Conservation (phyloP, 2,797 vertebrate species). For the Scolopax rusticola region DNA sequence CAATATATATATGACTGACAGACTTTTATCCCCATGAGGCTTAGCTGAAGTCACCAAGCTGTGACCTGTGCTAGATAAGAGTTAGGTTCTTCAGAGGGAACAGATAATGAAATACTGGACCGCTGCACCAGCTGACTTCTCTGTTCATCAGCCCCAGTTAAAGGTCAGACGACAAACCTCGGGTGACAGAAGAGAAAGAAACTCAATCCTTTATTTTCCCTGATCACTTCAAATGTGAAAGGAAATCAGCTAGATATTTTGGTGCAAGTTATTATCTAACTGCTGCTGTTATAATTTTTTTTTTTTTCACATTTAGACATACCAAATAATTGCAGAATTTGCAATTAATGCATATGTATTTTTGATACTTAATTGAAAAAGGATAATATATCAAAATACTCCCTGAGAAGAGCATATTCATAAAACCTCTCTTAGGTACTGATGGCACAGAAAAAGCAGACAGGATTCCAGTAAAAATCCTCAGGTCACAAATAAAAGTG, state of each 20-base stretch:
- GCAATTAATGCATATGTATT: not conserved
- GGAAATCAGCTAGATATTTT: not conserved
- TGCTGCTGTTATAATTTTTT: not conserved
- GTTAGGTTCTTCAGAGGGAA: not conserved
- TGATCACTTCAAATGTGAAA: not conserved
- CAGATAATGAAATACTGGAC: conserved; percentile 10
- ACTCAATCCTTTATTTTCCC: not conserved
- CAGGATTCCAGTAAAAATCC: conserved; percentile 11
- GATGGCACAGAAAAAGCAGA: not conserved
- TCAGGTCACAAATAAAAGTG: not conserved
- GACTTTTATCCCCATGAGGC: not conserved
- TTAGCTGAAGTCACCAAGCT: conserved; percentile 21
- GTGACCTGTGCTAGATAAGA: conserved; percentile 19
- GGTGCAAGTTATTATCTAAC: not conserved
- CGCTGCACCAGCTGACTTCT: not conserved
- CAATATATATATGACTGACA: not conserved
- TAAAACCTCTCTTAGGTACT: not conserved
- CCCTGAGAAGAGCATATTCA: not conserved
- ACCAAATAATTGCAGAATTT: not conserved
- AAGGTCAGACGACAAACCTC: not conserved
- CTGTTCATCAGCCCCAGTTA: not conserved
- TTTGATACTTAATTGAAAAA: not conserved
- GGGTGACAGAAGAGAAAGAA: not conserved
- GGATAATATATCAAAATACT: not conserved
- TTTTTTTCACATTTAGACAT: not conserved